phyloP scores from a whole-genome alignment of 2,113 vertebrate genomes.

The Oreochromis niloticus region DNA sequence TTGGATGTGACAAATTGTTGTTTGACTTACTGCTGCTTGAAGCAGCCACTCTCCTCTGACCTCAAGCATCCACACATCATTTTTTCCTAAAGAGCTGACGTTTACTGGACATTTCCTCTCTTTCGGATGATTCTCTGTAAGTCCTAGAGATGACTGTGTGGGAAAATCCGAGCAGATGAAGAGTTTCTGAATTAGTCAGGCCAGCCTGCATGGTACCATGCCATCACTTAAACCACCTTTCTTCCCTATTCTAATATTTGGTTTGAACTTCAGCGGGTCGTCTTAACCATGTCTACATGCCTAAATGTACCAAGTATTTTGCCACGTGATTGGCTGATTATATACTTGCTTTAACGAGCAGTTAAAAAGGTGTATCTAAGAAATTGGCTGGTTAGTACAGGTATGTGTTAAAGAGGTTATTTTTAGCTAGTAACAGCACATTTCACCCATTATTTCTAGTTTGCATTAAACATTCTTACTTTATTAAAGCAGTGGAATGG shows the following conservation, averaged over 20 bases:
- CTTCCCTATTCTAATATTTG: rapidly evolving
- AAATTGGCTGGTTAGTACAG: background rate
- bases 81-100: background rate
- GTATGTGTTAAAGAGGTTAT: background rate
- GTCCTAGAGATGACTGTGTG: background rate
- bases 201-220: background rate
- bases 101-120: background rate
- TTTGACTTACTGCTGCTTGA: background rate
- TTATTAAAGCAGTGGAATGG: background rate
- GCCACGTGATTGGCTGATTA: background rate
- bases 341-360: background rate
- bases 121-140: background rate
- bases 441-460: background rate
- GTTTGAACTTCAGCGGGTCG: background rate
- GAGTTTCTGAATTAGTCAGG: background rate
- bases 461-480: background rate
- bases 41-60: background rate
- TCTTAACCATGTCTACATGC: background rate
- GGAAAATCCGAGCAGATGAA: rapidly evolving
- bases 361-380: background rate
- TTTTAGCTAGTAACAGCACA: background rate
- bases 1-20: background rate
- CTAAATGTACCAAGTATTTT: background rate
- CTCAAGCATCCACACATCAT: background rate
- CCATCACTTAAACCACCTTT: background rate